phyloP scores from a whole-genome alignment of 2,888 invertebrate genomes.

The Eupithecia subumbrata region DNA sequence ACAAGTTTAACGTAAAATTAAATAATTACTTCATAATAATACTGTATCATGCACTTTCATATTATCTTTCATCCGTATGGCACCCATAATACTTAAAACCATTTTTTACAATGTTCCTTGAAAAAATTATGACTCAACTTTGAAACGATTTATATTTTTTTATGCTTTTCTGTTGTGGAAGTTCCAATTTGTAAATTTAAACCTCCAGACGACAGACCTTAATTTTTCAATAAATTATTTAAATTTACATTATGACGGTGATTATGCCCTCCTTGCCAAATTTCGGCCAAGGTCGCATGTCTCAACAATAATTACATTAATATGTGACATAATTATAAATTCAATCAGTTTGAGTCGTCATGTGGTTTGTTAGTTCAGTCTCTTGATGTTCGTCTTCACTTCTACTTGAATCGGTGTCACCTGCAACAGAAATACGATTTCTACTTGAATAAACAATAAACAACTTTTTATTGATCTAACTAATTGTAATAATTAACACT shows the following conservation, averaged over 20 bases:
- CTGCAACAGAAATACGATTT: conserved; percentile 42
- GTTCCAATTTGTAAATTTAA: neutral
- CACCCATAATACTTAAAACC: neutral
- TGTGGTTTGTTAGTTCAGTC: conserved; percentile 66
- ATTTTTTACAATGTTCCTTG: neutral
- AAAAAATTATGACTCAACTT: neutral
- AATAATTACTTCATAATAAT: conserved; percentile 47
- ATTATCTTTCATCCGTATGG: neutral
- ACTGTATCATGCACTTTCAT: conserved; percentile 55
- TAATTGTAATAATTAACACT: no score
- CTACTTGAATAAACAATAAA: neutral
- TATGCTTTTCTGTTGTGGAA: neutral
- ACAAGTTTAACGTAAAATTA: neutral
- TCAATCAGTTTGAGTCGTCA: conserved; percentile 70
- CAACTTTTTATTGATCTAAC: neutral
- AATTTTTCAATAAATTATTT: no score
- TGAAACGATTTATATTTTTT: neutral
- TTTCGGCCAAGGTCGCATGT: no score
- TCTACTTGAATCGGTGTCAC: conserved; percentile 67
- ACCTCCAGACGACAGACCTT: neutral
- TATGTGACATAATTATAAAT: neutral
- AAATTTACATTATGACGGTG: no score
- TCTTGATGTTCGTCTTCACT: conserved; percentile 73
- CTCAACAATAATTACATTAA: no score
- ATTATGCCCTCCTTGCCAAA: no score